These are phyloP conservation scores for Trogon surrucura DNA, from an alignment of 2,113 vertebrate species.

Conservation along the genomic window DNA sequence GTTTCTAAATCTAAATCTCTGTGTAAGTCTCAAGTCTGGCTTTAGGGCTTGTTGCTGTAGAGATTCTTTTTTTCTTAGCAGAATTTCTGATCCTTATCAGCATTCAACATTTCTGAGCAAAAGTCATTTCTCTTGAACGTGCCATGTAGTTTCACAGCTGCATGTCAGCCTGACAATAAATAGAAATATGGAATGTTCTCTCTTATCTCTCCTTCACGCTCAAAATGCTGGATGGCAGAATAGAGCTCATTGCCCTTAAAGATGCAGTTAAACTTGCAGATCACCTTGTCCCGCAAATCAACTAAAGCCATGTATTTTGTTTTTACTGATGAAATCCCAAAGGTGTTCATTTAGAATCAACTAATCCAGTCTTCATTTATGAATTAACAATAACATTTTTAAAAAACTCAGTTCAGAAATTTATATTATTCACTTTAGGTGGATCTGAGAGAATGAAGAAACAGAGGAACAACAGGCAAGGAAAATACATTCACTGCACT, in stretches of 20 bases:
- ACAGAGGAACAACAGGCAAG: neutral
- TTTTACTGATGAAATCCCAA: neutral
- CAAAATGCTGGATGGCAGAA: neutral
- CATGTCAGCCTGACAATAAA: neutral
- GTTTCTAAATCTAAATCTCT: neutral
- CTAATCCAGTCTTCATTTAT: neutral
- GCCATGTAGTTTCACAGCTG: neutral
- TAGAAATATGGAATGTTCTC: neutral
- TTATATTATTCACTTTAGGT: neutral
- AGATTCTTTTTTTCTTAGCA: neutral
- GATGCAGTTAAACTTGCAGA: neutral
- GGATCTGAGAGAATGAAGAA: neutral
- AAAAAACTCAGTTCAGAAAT: neutral
- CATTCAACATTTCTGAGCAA: neutral
- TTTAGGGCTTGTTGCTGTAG: neutral
- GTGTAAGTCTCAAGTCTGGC: neutral
- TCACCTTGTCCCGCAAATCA: neutral
- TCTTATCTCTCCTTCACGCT: neutral
- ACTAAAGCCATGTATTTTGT: neutral
- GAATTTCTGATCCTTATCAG: slow-evolving; percentile 10
- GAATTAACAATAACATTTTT: neutral
- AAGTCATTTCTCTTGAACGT: neutral
- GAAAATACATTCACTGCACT: neutral
- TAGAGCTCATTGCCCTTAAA: neutral
- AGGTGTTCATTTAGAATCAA: neutral